Evolutionary conservation across 35 echinoderm and acorn worm genomes (phyloP), one percentile per base, ranked within the genome.

Genomic region (Ophioderma brevispina): DNA sequence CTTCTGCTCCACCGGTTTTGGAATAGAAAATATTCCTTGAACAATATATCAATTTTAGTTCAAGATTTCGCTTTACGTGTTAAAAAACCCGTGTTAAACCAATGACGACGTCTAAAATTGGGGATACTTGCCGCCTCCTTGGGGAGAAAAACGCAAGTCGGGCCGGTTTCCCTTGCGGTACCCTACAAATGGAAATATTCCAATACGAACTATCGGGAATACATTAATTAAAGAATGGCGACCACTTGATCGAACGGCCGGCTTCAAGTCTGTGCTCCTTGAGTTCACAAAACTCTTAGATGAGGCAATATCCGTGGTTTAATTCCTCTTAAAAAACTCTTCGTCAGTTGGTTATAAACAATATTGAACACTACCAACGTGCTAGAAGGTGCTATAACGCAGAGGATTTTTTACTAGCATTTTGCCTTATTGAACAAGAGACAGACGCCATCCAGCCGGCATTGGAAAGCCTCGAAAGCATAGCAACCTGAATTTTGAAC

Each of bases 361-460:
- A 99, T 77, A 99, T 99, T 33, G 97, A 89, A 76, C 90, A 99
- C 52, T 99, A 92, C 79, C 89, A 94, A 76, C 89, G 89, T 76
- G 79, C 88, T 17, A 91, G 85, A 55, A 86, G 94, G 43, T 77
- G 89, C 43, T 93, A 84, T 42, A n/a, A n/a, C n/a, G 91, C 86
- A 11, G 93, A 95, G 36, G 37, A 81, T 50, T 99, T 95, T 88
- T 93, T 93, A 42, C 90, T 87, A 0, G 76, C 89, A 38, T 99
- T 99, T 80, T 99, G 97, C 36, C 41, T 93, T n/a, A 90, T 99
- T 21, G 93, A 95, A 46, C 93, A 99, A 78, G 93, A 95, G 46
- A 89, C 90, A 1, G 97, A 99, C 79, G 93, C 97, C 33, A 19
- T 99, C 64, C 88, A 92, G 80, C 97, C 97, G 1, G 88, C 90